These are phyloP conservation scores for Chlorodrepanis virens DNA, from an alignment of 2,113 vertebrate species.

Conservation along the genomic window DNA sequence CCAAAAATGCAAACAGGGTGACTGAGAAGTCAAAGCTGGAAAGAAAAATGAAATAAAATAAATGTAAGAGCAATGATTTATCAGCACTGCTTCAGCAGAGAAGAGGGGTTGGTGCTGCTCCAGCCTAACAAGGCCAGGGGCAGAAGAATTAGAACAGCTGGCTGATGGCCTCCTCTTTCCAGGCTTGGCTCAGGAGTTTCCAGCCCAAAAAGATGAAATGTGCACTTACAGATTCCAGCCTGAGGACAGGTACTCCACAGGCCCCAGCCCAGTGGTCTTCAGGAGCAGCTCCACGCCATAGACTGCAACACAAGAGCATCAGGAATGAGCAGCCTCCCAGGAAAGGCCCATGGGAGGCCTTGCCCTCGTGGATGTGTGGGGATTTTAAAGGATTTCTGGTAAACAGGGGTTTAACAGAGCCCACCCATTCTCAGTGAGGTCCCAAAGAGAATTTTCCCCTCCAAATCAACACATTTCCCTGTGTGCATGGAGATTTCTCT, in stretches of 20 bases:
- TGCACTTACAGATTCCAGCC: slow-evolving; percentile 96
- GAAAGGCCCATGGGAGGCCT: neutral
- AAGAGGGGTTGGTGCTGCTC: neutral
- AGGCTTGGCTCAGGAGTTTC: neutral
- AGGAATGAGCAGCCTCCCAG: neutral
- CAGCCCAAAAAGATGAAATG: neutral
- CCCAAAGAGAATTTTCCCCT: neutral
- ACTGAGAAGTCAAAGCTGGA: slow-evolving; percentile 94
- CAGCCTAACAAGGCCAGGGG: neutral
- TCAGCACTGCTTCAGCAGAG: neutral
- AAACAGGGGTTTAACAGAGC: neutral
- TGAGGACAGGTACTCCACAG: slow-evolving; percentile 91
- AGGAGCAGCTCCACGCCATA: slow-evolving; percentile 93
- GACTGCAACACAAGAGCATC: slow-evolving; percentile 58
- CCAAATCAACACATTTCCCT: neutral
- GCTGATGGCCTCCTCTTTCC: neutral
- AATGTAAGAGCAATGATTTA: neutral
- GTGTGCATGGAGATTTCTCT: neutral
- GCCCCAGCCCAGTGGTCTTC: slow-evolving; percentile 92
- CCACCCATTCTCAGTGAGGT: neutral
- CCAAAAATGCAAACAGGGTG: slow-evolving; percentile 91
- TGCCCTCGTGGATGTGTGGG: neutral
- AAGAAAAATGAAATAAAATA: neutral
- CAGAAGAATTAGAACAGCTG: neutral
- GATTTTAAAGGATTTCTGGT: neutral